These are phyloP conservation scores for Drosophila persimilis DNA, from an alignment of 1,140 invertebrate species.

Conservation along the genomic window DNA sequence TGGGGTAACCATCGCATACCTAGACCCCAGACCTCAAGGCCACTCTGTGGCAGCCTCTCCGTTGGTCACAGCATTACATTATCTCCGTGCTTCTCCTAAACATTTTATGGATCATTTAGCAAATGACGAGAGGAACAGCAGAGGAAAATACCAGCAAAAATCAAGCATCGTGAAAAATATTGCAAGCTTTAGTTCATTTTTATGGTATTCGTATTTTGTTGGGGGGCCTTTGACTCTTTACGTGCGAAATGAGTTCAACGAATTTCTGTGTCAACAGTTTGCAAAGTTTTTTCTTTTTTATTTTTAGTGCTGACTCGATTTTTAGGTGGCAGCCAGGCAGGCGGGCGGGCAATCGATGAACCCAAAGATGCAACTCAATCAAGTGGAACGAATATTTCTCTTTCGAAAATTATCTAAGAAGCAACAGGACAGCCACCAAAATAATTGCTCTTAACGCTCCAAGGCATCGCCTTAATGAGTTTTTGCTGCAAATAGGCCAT, in stretches of 20 bases:
- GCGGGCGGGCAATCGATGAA: slow-evolving; percentile 51
- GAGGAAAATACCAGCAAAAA: slow-evolving; percentile 9
- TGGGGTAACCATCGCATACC: not conserved
- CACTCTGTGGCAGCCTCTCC: not conserved
- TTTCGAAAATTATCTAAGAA: not conserved
- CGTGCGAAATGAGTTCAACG: slow-evolving; percentile 66
- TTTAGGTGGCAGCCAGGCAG: slow-evolving; percentile 11
- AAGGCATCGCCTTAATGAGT: slow-evolving; percentile 31
- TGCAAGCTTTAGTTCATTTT: slow-evolving; percentile 36
- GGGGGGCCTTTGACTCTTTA: slow-evolving; percentile 52
- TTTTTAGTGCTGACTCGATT: slow-evolving; percentile 31
- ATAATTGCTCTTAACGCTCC: slow-evolving; percentile 33
- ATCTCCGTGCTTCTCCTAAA: slow-evolving; percentile 9
- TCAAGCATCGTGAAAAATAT: slow-evolving; percentile 48
- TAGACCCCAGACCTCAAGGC: slow-evolving; percentile 14
- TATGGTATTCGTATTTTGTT: not conserved
- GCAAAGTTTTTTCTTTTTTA: slow-evolving; percentile 43
- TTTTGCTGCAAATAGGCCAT: slow-evolving; percentile 17
- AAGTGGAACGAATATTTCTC: slow-evolving; percentile 48
- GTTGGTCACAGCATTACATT: not conserved
- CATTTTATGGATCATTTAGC: slow-evolving; percentile 70
- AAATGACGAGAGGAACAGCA: slow-evolving; percentile 26
- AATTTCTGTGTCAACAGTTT: slow-evolving; percentile 74
- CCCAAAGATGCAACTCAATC: slow-evolving; percentile 46
- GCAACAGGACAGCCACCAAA: slow-evolving; percentile 16